These are phyloP conservation scores for Schizopygopsis pylzovi DNA, from an alignment of 2,797 vertebrate genomes.

Conservation along the genomic window DNA sequence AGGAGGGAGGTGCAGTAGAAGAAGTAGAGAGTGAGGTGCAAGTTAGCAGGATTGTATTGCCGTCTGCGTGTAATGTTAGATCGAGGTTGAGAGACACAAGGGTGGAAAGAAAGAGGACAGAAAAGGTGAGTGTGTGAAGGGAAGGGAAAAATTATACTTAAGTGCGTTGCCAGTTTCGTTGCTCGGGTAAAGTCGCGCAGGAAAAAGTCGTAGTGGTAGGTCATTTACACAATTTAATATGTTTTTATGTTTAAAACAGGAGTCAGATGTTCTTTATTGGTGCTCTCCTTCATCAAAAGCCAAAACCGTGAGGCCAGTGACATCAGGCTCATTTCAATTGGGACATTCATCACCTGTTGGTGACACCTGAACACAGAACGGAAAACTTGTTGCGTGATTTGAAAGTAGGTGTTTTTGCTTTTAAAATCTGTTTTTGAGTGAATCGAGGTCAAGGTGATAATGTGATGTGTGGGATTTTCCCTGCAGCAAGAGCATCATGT, in stretches of 20 bases:
- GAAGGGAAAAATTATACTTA: too few relatives aligned
- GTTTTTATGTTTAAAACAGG: not conserved
- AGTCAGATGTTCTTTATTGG: not conserved
- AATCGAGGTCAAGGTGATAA: slow-evolving; percentile 43
- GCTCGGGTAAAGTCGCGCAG: too few relatives aligned
- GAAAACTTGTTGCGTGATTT: not conserved
- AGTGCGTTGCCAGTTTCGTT: too few relatives aligned
- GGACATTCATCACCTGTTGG: not conserved
- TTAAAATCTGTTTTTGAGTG: slow-evolving; percentile 5
- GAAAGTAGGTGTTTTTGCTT: slow-evolving; percentile 7
- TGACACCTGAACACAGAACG: not conserved
- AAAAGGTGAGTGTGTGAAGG: too few relatives aligned
- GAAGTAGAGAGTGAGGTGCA: too few relatives aligned
- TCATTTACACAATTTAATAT: not conserved
- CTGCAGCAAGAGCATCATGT: slow-evolving; percentile 67
- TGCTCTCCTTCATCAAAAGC: not conserved
- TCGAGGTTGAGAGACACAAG: too few relatives aligned
- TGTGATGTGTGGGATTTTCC: slow-evolving; percentile 50
- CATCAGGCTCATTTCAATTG: not conserved
- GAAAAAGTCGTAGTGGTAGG: too few relatives aligned
- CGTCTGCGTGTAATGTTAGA: too few relatives aligned
- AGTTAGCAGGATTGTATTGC: too few relatives aligned
- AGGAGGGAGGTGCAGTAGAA: too few relatives aligned
- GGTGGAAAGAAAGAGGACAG: too few relatives aligned
- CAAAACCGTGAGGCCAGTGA: not conserved